Evolutionary conservation across 2,888 invertebrate genomes (phyloP), one percentile per base, ranked within the genome.

Genomic region (Drosophila ezoana): DNA sequence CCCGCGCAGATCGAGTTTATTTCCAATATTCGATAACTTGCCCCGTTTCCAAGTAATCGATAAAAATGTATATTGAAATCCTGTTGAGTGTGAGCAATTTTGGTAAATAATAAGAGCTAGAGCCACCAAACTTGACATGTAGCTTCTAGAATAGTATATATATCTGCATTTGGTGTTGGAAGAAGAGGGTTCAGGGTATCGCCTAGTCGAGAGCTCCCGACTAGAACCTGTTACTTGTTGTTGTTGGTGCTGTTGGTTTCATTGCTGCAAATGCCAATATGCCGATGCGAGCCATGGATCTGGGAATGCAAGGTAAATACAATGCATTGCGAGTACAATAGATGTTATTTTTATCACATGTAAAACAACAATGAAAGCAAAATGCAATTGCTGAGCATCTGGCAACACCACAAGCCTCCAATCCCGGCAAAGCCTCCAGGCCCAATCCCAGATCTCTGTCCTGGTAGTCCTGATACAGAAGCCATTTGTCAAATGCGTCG

Each of bases 401-500:
- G 82, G 76, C 76, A 49, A 51, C 60, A 70, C 70, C 82, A 60
- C 82, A 81, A 81, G 69, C 82, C 71, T 51, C 66, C 76, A 72
- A 78, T 82, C 83, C 76, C 61, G 68, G 38, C 54, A 76, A 76
- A 77, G 85, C 70, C 74, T 81, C 67, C 78, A 77, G 67, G 65
- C 77, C 81, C 86, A 86, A 79, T 79, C 62, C 72, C 78, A 77
- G 79, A 87, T 77, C 69, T 63, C 44, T 65, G 63, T 67, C 60
- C 81, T 70, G 87, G 81, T 67, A 65, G 63, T 79, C 76, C 64
- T 70, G 80, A 59, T 87, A 81, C 90, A 89, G 90, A 90, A 87
- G 78, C 85, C 90, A 90, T 90, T 91, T 90, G 90, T 91, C 90
- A 90, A 90, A 80, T 79, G 82, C 82, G 81, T 69, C 86, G 76